These are phyloP conservation scores for Agrochola macilenta DNA, from an alignment of 2,888 invertebrate species.

Conservation along the genomic window DNA sequence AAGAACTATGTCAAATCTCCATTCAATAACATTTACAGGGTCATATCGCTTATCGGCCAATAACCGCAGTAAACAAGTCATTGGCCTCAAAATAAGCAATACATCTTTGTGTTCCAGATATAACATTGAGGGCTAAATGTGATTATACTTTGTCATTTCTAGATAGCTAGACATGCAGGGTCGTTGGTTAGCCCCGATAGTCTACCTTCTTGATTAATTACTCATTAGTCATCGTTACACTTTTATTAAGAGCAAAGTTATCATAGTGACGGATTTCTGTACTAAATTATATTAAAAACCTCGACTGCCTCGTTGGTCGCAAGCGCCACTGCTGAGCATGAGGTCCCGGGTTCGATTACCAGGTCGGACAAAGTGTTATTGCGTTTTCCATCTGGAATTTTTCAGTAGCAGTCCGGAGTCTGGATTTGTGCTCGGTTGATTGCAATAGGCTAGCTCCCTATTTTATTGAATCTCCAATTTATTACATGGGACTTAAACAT, in stretches of 20 bases:
- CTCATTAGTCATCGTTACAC: background rate
- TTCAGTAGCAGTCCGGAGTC: too few species aligned
- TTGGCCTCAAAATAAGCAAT: constrained; percentile 18
- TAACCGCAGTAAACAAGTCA: constrained; percentile 15
- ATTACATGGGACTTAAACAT: too few species aligned
- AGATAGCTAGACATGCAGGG: constrained; percentile 14
- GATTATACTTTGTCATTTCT: constrained; percentile 16
- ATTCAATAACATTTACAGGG: background rate
- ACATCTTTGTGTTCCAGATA: constrained; percentile 17
- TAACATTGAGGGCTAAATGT: constrained; percentile 27
- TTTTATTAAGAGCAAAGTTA: background rate
- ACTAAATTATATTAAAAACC: too few species aligned
- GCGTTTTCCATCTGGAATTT: too few species aligned
- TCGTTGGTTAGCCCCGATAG: constrained; percentile 4
- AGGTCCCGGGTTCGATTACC: too few species aligned
- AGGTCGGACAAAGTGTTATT: too few species aligned
- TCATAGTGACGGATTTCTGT: background rate
- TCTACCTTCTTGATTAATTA: background rate
- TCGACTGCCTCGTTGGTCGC: too few species aligned
- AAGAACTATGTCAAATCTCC: constrained; percentile 13
- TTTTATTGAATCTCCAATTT: too few species aligned
- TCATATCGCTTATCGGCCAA: constrained; percentile 3
- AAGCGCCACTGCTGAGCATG: too few species aligned
- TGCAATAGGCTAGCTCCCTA: too few species aligned
- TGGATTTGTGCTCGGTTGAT: too few species aligned